Evolutionary conservation across 2,113 vertebrate species (phyloP).

Genomic region (Lucifuga dentata): DNA sequence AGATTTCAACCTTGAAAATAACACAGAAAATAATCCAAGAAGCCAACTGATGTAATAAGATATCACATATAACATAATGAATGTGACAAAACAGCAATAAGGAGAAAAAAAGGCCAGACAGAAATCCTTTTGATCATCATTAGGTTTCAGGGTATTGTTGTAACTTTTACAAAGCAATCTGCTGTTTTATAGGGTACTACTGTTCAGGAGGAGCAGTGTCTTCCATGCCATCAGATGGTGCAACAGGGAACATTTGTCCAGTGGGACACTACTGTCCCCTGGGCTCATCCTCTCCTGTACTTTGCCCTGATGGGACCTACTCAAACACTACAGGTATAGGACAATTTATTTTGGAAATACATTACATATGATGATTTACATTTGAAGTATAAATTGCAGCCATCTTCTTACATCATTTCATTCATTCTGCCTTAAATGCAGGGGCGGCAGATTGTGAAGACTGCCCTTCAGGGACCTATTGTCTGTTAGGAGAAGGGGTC

Average conservation of each 20-base stretch:
- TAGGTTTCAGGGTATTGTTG: not conserved
- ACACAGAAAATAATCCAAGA: no score
- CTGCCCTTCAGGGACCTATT: conserved; percentile 87
- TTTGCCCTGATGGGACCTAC: conserved; percentile 82
- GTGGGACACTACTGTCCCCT: conserved; percentile 84
- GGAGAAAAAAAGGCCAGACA: not conserved
- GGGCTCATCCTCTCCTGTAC: conserved; percentile 80
- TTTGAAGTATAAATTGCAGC: not conserved
- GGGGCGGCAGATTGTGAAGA: conserved; percentile 81
- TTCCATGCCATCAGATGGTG: conserved; percentile 79
- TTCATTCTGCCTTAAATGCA: conserved; percentile 43
- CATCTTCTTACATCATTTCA: not conserved
- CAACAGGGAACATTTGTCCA: conserved; percentile 84
- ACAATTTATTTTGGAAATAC: not conserved
- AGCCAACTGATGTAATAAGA: no score
- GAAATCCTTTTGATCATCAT: not conserved
- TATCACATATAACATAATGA: not conserved
- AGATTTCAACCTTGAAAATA: no score
- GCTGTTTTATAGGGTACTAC: conserved; percentile 84
- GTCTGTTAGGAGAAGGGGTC: conserved; percentile 78
- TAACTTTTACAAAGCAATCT: not conserved
- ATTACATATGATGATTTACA: not conserved
- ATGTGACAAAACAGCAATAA: not conserved
- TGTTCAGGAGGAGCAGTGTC: conserved; percentile 81
- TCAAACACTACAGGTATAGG: conserved; percentile 83